Evolutionary conservation across 2,797 vertebrate genomes (phyloP).

Genomic region (Meda fulgida): DNA sequence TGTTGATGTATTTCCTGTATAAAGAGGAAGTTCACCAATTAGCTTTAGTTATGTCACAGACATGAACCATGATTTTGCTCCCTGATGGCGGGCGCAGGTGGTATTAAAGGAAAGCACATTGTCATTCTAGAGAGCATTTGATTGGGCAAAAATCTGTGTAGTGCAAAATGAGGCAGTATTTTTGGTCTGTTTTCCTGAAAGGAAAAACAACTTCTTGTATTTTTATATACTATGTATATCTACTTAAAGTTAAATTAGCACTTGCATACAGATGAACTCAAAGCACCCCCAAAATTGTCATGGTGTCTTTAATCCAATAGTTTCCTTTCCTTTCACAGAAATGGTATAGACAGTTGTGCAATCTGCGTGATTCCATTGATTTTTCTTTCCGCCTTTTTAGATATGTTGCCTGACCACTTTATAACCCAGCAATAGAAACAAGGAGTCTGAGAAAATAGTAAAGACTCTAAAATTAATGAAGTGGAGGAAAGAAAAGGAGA

Average conservation of each 20-base stretch:
- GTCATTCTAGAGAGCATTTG: background rate
- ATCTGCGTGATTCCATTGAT: background rate
- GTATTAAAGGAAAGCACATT: background rate
- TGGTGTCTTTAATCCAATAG: background rate
- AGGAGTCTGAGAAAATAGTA: conserved; percentile 25
- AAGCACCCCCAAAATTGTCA: background rate
- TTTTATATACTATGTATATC: background rate
- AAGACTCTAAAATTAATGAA: conserved; percentile 23
- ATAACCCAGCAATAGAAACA: background rate
- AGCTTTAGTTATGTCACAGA: background rate
- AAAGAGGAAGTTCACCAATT: background rate
- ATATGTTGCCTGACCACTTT: conserved; percentile 2
- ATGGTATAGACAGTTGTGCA: background rate
- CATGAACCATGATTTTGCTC: background rate
- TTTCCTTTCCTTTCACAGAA: background rate
- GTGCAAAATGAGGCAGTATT: background rate
- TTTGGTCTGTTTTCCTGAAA: background rate
- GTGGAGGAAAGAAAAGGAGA: conserved; percentile 48
- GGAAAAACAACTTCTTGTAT: background rate
- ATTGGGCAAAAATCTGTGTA: background rate
- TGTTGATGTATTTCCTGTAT: background rate
- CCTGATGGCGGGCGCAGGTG: background rate
- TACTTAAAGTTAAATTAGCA: background rate
- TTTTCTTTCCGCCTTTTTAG: background rate
- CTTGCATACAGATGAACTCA: background rate